Conservation (phyloP, 2,797 vertebrate genomes). For the Cichlasoma orientale region DNA sequence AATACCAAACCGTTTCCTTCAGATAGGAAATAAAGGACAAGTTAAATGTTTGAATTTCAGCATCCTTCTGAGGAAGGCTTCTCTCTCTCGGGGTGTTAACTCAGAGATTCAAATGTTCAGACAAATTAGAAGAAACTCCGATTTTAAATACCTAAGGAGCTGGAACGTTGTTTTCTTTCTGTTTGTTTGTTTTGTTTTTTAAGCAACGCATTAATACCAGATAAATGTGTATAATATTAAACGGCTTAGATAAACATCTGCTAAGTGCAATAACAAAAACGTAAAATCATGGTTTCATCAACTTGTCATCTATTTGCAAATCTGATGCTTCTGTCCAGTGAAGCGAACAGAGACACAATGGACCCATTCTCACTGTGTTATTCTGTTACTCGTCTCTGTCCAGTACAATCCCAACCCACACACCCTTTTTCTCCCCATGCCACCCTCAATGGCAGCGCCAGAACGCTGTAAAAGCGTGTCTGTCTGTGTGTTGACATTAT, state of each 20-base stretch:
- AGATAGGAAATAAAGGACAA: neutral
- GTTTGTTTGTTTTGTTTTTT: neutral
- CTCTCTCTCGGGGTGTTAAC: neutral
- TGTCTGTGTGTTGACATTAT: neutral
- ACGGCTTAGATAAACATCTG: neutral
- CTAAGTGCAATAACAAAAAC: neutral
- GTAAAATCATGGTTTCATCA: conserved; percentile 10
- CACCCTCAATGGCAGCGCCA: conserved; percentile 24
- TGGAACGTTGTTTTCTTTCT: no score
- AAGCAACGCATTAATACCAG: neutral
- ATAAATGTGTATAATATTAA: neutral
- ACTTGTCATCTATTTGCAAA: conserved; percentile 23
- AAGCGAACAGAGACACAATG: conserved; percentile 68
- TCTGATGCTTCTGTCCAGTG: conserved; percentile 52
- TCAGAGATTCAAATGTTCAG: neutral
- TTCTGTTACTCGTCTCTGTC: conserved; percentile 66
- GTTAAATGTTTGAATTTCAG: neutral
- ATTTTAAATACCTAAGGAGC: neutral
- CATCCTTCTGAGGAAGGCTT: neutral
- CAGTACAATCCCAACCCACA: conserved; percentile 53
- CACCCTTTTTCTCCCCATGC: conserved; percentile 16
- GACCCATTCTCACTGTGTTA: conserved; percentile 61
- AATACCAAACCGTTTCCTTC: neutral
- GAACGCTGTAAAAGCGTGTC: conserved; percentile 29
- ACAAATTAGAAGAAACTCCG: neutral